Percentiles rank a stretch among this genome's conserved stretches.
Conservation (phyloP, 2,888 invertebrate species). For the Hirtodrosophila alboralis region DNA sequence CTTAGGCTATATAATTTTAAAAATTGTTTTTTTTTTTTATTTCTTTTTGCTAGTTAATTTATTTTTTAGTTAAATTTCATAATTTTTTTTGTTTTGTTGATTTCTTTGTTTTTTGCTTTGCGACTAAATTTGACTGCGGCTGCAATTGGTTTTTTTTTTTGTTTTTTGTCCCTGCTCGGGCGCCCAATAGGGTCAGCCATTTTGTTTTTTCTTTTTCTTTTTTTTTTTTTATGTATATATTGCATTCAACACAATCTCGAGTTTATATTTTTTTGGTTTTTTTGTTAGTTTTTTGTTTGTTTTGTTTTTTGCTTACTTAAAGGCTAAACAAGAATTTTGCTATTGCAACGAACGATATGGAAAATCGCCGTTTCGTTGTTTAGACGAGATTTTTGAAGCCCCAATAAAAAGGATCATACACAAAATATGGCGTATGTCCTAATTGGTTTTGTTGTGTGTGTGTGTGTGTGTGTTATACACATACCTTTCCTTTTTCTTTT, state of each 20-base stretch:
- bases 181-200: slow-evolving; percentile 29
- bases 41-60: slow-evolving; percentile 55
- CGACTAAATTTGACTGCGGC: slow-evolving; percentile 60
- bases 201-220: slow-evolving; percentile 5
- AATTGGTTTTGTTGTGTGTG: slow-evolving; percentile 11
- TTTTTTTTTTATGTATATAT: slow-evolving; percentile 21
- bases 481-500: no score
- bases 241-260: slow-evolving; percentile 40
- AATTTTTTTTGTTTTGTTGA: slow-evolving; percentile 51
- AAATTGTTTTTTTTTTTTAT: slow-evolving; percentile 46
- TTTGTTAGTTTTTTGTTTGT: slow-evolving; percentile 21
- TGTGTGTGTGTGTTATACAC: slow-evolving; percentile 48
- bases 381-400: slow-evolving; percentile 55
- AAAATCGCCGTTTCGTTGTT: slow-evolving; percentile 59
- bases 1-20: slow-evolving; percentile 64
- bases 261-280: slow-evolving; percentile 10
- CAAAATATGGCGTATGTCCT: slow-evolving; percentile 7
- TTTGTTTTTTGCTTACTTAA: slow-evolving; percentile 58
- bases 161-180: slow-evolving; percentile 22
- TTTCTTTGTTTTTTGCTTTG: slow-evolving; percentile 75
- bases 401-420: slow-evolving; percentile 11
- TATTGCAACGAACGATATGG: slow-evolving; percentile 62
- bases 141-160: slow-evolving; percentile 47
- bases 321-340: slow-evolving; percentile 75
- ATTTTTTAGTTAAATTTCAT: slow-evolving; percentile 47